Conservation (phyloP, 2,888 invertebrate genomes). For the Thereva nobilitata region DNA sequence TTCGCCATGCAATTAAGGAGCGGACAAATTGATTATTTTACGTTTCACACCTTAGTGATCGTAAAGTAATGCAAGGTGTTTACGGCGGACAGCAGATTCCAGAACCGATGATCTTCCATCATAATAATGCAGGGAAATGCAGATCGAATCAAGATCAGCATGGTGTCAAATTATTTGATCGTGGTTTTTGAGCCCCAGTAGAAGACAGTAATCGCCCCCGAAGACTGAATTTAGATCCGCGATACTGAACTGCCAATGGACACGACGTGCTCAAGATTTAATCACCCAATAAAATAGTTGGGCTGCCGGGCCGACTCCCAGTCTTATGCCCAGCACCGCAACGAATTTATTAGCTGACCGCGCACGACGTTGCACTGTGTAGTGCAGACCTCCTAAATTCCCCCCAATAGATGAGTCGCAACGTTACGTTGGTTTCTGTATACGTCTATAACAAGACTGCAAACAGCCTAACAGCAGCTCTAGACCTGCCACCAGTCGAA, state of each 20-base stretch:
- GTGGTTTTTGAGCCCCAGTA: not conserved
- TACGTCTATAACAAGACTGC: no score
- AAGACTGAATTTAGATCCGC: slow-evolving; percentile 12
- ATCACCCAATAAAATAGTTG: slow-evolving; percentile 20
- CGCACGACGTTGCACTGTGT: not conserved
- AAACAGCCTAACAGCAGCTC: no score
- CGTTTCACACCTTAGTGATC: no score
- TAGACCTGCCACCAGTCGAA: no score
- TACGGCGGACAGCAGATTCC: no score
- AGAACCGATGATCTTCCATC: no score
- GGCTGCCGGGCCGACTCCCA: slow-evolving; percentile 1
- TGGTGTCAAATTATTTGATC: slow-evolving; percentile 12
- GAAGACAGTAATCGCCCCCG: slow-evolving; percentile 1
- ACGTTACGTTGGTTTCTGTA: no score
- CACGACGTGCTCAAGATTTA: slow-evolving; percentile 8
- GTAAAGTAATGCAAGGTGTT: no score
- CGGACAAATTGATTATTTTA: no score
- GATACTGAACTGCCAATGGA: slow-evolving; percentile 13
- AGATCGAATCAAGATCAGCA: no score
- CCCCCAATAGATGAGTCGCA: not conserved
- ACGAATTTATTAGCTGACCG: slow-evolving; percentile 11
- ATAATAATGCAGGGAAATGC: no score
- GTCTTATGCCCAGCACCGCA: not conserved
- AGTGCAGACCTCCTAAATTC: not conserved
- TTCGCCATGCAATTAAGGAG: no score